Base-by-base conservation (phyloP, 2,888 invertebrate species). In the Sussaba pulchella region DNA sequence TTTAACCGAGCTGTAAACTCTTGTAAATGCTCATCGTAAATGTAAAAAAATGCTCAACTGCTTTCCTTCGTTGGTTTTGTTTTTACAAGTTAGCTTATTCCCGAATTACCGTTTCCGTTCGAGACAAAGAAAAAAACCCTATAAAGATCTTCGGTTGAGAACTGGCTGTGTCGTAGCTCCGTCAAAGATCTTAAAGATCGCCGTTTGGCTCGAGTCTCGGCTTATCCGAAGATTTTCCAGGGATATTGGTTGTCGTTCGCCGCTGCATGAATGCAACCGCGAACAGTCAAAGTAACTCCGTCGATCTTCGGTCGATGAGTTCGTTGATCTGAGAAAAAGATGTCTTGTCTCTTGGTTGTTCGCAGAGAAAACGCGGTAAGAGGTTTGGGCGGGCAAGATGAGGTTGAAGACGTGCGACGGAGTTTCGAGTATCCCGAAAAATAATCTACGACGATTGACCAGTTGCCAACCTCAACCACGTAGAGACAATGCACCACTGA, bases 171-270 rank as follows among this genome's bases (percentile, higher is more conserved):
- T 19, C 21, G 21, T 21, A 24, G 24, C 52, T 19, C 26, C 21
- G 26, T 4, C 21, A 24, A 24, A 63, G 52, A 36, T 24, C 59
- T 41, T 52, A 21, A 43, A n/a, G n/a, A n/a, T n/a, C 14, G 26
- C 64, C 47, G 64, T 64, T 74, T 69, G 70, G 57, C 61, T 50
- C 2, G 39, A 39, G 17, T 17, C n/a, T 26, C 9, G 43, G 75
- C 66, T 80, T 81, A 76, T 76, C 72, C 80, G 17, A 47, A 76
- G 76, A 76, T 72, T 76, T 81, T 76, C 45, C 76, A 67, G 72
- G n/a, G 72, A 72, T 76, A 76, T 41, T 63, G 43, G 50, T 43
- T 17, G 31, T 31, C 10, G 21, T 31, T 63, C 17, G 45, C 31
- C 41, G 12, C 41, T 10, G 24, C 39, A 57, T 24, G 75, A 66